Evolutionary conservation across 1,140 invertebrate genomes (phyloP), one percentile per base, ranked within the genome.

Genomic region (Aphelinus certus): DNA sequence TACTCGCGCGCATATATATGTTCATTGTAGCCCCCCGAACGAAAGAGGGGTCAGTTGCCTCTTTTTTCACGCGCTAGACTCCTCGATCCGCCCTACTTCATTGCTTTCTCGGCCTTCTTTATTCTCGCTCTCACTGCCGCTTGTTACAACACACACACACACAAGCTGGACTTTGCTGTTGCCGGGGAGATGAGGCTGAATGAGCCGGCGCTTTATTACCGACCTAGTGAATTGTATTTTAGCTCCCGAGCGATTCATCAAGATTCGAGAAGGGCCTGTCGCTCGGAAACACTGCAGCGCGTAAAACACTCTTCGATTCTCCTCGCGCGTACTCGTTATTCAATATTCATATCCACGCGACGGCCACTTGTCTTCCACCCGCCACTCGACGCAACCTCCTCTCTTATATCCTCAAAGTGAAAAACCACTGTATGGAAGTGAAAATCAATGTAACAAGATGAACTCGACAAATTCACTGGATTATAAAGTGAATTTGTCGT

Each of bases 1-100:
- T 77, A 77, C 67, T 74, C 75, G 75, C 76, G 77, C 73, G 55
- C 75, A 78, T 79, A 77, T 0, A 26, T 26, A 79, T 79, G 77
- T 76, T 77, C 77, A n/a, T 42, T 43, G 51, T 69, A 58, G 10
- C 4, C 57, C 26, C 26, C 26, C 3, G 10, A 10, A 9, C 56
- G 5, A 45, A 51, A 69, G 47, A 64, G 58, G 46, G 45, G 26
- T 64, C 60, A 3, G 2, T 4, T 60, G 45, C 43, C 57, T 73
- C 55, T 63, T 48, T 66, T 56, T 57, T 49, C 66, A 51, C 9
- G 45, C 46, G 42, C 63, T 26, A 9, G 49, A 60, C 62, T 57
- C 62, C 49, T 62, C 48, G 64, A 62, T 26, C 53, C 56, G 42
- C 61, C 7, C 46, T 70, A 51, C 57, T 70, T 60, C 26, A 61